These are phyloP conservation scores for Dascillus cervinus DNA, from an alignment of 2,888 invertebrate species.

Conservation along the genomic window DNA sequence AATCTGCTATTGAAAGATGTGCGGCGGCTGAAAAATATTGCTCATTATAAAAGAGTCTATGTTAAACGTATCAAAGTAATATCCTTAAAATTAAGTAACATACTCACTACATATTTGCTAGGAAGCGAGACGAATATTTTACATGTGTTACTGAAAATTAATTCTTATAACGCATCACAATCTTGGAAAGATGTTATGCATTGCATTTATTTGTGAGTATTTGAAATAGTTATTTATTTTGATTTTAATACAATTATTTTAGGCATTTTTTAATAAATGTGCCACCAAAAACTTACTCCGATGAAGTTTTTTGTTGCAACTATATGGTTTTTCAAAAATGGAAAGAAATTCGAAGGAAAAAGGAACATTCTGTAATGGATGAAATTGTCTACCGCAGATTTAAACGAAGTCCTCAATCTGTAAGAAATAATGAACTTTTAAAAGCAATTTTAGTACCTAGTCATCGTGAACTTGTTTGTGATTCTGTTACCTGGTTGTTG, in stretches of 20 bases:
- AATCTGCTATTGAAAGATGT: conserved; percentile 23
- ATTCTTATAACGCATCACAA: conserved; percentile 5
- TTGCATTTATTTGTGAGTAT: conserved; percentile 25
- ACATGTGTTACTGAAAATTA: conserved; percentile 27
- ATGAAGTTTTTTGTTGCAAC: conserved; percentile 27
- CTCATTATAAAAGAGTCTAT: conserved; percentile 11
- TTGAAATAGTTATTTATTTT: conserved; percentile 1
- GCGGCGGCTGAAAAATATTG: conserved; percentile 17
- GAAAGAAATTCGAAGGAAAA: conserved; percentile 19
- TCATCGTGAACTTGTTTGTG: too few relatives aligned
- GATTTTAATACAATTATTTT: conserved; percentile 6
- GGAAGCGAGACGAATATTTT: conserved; percentile 22
- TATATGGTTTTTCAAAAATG: conserved; percentile 29
- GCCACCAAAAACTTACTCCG: conserved; percentile 20
- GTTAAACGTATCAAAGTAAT: conserved; percentile 13
- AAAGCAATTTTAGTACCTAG: too few relatives aligned
- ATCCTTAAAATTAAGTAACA: conserved; percentile 18
- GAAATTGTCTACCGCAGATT: conserved; percentile 23
- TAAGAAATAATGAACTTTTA: conserved; percentile 21
- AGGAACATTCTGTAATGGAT: conserved; percentile 19
- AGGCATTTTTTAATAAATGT: conserved; percentile 24
- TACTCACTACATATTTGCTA: conserved; percentile 22
- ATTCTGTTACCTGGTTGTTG: too few relatives aligned
- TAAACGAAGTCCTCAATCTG: conserved; percentile 18
- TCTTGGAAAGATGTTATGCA: conserved; percentile 23